Evolutionary conservation across 2,888 invertebrate species (phyloP), one percentile per base, ranked within the genome.

Genomic region (Zygaena filipendulae): DNA sequence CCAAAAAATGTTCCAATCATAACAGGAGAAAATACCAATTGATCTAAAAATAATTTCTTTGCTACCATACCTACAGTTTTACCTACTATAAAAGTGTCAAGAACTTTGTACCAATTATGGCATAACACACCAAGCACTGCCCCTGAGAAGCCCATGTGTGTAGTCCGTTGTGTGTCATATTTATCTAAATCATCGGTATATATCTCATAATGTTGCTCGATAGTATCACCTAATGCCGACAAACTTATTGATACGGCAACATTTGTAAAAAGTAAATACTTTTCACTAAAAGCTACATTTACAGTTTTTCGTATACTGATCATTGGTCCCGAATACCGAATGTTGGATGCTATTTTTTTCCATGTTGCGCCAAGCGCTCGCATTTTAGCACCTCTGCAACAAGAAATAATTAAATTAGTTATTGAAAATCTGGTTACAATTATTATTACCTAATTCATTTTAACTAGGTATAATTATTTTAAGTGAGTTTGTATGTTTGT

Each of bases 21-120:
- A 4, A 94, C 52, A 0, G 96, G 96, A 1, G 95, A 95, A 55
- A 92, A 92, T 37, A 95, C 68, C 11, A 94, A 39, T 69, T 96
- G 96, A 63, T 97, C 96, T 5, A 92, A 60, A 2, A 91, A 25
- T 21, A 96, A 84, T 71, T 96, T 96, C 54, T 91, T 91, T 13
- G 84, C 47, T 2, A 93, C 88, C 52, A 85, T 82, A 14, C 68
- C 69, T 11, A 90, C 52, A 3, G 87, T 82, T 45, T 87, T 84
- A 1, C 93, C 94, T 4, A 92, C 87, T 24, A 93, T 66, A 49
- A 82, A 80, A 35, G 70, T 81, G 55, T 96, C 96, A 45, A 97
- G 71, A 41, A 86, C 80, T 50, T 86, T 84, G 58, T 97, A 97
- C 94, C 95, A 96, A 55, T 87, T 87, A 53, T 97, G 96, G 48